These are phyloP conservation scores for Epirrhoe alternata DNA, from an alignment of 2,888 invertebrate species.

Conservation along the genomic window DNA sequence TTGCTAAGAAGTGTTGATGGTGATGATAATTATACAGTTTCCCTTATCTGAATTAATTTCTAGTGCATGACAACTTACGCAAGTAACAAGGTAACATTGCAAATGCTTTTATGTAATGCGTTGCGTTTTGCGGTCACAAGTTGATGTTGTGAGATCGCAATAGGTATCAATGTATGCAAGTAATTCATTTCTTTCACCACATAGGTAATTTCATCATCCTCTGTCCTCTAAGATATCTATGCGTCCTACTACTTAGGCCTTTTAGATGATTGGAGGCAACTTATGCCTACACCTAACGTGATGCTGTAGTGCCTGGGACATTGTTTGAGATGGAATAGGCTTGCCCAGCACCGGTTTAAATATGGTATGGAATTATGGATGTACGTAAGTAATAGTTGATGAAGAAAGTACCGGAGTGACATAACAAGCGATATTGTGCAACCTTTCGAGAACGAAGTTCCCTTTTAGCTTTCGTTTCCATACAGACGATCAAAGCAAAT, in stretches of 20 bases:
- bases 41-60: slow-evolving; percentile 42
- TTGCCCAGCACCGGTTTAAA: too few species aligned
- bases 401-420: background rate
- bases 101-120: slow-evolving; percentile 39
- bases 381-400: background rate
- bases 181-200: slow-evolving; percentile 5
- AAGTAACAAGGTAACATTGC: slow-evolving; percentile 31
- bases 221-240: background rate
- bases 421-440: background rate
- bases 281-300: too few species aligned
- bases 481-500: background rate
- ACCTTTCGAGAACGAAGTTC: background rate
- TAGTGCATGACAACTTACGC: slow-evolving; percentile 44
- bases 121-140: slow-evolving; percentile 40
- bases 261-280: too few species aligned
- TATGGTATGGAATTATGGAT: background rate
- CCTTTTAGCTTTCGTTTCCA: slow-evolving; percentile 3
- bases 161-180: slow-evolving; percentile 8
- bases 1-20: slow-evolving; percentile 5
- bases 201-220: background rate
- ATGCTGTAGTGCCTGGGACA: too few species aligned
- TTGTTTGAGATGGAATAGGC: too few species aligned
- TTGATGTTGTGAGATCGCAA: slow-evolving; percentile 24
- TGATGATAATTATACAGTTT: slow-evolving; percentile 21
- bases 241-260: background rate